Conservation (phyloP, 1,140 invertebrate species). For the Nymphalis io region DNA sequence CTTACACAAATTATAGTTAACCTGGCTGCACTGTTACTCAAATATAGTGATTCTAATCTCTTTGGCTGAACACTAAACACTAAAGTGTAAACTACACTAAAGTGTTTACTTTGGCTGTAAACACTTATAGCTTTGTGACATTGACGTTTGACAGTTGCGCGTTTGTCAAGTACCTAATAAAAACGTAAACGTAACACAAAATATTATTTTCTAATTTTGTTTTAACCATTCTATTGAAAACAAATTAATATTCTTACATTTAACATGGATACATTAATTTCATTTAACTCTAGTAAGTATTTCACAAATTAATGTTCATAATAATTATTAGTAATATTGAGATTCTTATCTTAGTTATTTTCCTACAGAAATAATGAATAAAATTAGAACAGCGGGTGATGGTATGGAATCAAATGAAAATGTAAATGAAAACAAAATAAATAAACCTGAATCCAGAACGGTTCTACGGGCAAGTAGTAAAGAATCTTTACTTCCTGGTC, state of each 20-base stretch:
- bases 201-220: neutral
- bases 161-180: too few relatives aligned
- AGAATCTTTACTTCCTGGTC: conserved; percentile 43
- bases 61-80: too few relatives aligned
- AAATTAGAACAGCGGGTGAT: conserved; percentile 81
- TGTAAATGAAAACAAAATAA: conserved; percentile 42
- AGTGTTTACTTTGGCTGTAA: too few relatives aligned
- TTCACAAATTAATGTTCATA: neutral
- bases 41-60: too few relatives aligned
- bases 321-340: neutral
- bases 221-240: neutral
- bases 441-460: conserved; percentile 36
- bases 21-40: too few relatives aligned
- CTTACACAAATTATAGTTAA: too few relatives aligned
- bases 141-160: too few relatives aligned
- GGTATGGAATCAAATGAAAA: conserved; percentile 81
- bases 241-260: neutral
- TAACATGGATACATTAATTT: conserved; percentile 52
- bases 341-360: conserved; percentile 11
- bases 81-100: too few relatives aligned
- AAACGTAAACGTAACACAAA: neutral
- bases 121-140: too few relatives aligned
- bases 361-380: conserved; percentile 64
- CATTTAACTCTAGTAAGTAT: conserved; percentile 57
- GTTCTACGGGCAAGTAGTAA: conserved; percentile 42